phyloP scores from a whole-genome alignment of 2,888 invertebrate species.

The Branchipolynoe longqiensis region DNA sequence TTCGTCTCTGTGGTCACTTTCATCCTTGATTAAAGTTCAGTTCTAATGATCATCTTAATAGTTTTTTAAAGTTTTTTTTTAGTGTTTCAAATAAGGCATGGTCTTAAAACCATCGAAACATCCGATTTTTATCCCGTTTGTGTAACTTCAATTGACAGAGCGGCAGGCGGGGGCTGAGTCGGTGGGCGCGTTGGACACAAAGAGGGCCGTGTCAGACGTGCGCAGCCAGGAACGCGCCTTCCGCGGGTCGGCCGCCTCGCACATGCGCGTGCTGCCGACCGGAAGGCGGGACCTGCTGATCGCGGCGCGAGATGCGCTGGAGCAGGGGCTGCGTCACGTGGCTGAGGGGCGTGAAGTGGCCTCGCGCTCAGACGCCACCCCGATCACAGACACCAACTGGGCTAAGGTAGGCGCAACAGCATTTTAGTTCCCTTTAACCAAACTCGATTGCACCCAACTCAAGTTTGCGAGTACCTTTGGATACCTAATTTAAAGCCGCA shows the following conservation, averaged over 20 bases:
- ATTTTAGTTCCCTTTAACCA: too few species aligned
- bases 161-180: constrained; percentile 7
- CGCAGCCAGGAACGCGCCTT: neutral
- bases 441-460: too few species aligned
- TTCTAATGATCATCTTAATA: too few species aligned
- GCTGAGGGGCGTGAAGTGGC: constrained; percentile 77
- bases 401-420: constrained; percentile 79
- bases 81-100: too few species aligned
- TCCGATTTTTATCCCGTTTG: too few species aligned
- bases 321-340: constrained; percentile 78
- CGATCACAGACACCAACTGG: constrained; percentile 80
- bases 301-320: constrained; percentile 75
- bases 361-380: constrained; percentile 76
- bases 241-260: neutral
- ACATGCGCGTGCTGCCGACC: neutral
- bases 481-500: too few species aligned
- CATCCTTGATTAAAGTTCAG: too few species aligned
- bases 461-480: too few species aligned
- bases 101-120: too few species aligned
- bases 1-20: too few species aligned
- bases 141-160: too few species aligned
- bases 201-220: constrained; percentile 1
- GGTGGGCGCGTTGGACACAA: constrained; percentile 17
- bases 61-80: too few species aligned
- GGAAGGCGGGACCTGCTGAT: constrained; percentile 61